phyloP scores from a whole-genome alignment of 2,113 vertebrate genomes.

The Megalops atlanticus region DNA sequence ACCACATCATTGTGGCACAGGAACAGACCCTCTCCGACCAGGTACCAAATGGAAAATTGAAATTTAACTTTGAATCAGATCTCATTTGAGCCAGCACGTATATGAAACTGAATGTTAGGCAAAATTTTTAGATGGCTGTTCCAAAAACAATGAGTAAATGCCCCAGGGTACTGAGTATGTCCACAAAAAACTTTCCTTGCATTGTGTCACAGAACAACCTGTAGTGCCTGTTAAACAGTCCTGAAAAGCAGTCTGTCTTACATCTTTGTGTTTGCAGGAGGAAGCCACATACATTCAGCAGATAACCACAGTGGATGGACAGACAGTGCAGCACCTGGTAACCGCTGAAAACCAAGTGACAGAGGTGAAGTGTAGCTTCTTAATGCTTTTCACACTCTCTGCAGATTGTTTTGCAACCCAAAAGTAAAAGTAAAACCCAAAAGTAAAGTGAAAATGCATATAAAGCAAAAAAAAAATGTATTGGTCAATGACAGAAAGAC shows the following conservation, averaged over 20 bases:
- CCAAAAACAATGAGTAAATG: too few species aligned
- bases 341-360: conserved; percentile 90
- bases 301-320: conserved; percentile 91
- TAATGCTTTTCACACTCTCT: not conserved
- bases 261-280: conserved; percentile 69
- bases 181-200: too few species aligned
- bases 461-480: too few species aligned
- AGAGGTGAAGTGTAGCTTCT: conserved; percentile 32
- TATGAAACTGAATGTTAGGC: too few species aligned
- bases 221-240: not conserved
- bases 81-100: too few species aligned
- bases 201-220: not conserved
- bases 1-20: conserved; percentile 91
- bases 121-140: too few species aligned
- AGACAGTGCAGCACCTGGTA: conserved; percentile 93
- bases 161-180: too few species aligned
- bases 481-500: too few species aligned
- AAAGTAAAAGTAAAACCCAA: not conserved
- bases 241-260: not conserved
- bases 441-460: not conserved
- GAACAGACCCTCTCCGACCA: conserved; percentile 82
- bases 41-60: conserved; percentile 58
- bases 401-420: not conserved
- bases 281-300: conserved; percentile 94
- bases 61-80: too few species aligned